Conservation (phyloP, 37 sponge, comb jelly and placozoan genomes). For the Chondrosia reniformis region DNA sequence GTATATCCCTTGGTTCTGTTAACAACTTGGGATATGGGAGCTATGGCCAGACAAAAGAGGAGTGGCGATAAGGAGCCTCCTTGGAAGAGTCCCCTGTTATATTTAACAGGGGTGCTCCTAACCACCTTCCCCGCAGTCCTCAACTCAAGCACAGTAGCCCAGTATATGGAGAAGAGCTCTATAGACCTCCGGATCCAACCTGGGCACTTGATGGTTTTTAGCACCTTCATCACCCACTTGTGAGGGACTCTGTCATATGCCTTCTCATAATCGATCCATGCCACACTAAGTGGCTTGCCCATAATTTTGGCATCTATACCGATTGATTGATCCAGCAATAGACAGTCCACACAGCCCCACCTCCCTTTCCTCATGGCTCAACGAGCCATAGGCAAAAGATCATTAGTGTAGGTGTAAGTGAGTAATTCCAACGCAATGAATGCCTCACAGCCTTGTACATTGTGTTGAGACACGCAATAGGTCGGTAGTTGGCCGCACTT, state of each 20-base stretch:
- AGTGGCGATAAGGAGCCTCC: slow-evolving; percentile 41
- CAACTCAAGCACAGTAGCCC: background rate
- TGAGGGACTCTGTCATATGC: slow-evolving; percentile 11
- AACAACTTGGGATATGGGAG: background rate
- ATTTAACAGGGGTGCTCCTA: background rate
- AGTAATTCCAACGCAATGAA: too few relatives aligned
- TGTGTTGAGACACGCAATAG: slow-evolving; percentile 35
- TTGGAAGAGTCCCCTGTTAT: slow-evolving; percentile 28
- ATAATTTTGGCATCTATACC: background rate
- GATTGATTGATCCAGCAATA: background rate
- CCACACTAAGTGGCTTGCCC: background rate
- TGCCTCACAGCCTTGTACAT: too few relatives aligned
- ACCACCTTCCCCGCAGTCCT: background rate
- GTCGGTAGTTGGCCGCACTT: slow-evolving; percentile 16
- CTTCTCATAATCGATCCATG: slow-evolving; percentile 17
- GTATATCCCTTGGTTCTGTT: too few relatives aligned
- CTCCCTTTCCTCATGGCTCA: background rate
- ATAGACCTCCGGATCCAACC: background rate
- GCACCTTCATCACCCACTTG: background rate
- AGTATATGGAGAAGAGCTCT: background rate
- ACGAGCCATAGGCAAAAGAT: background rate
- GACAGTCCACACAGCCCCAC: background rate
- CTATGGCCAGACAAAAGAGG: slow-evolving; percentile 12
- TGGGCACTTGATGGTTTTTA: background rate
- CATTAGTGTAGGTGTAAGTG: background rate